Evolutionary conservation across 2,113 vertebrate genomes (phyloP).

Genomic region (Buteo buteo): DNA sequence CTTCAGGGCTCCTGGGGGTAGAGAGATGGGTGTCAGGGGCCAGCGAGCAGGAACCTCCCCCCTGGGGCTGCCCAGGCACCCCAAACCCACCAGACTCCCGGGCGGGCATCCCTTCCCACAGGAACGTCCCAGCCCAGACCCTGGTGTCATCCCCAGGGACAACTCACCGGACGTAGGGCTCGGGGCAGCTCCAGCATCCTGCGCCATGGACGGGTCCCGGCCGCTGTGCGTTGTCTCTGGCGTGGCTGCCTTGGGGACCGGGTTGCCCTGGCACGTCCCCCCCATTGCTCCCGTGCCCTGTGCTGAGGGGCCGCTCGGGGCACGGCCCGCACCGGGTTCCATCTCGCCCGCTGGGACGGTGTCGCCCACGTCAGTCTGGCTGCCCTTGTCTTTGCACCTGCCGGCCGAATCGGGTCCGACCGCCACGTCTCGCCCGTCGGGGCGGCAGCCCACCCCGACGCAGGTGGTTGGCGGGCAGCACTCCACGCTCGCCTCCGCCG

Average conservation of each 20-base stretch:
- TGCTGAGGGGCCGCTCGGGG: neutral
- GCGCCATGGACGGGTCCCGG: accelerated
- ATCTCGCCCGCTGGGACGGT: neutral
- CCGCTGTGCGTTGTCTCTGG: neutral
- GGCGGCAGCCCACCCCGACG: slow-evolving; percentile 43
- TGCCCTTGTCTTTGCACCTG: slow-evolving; percentile 23
- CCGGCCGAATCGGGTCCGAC: slow-evolving; percentile 36
- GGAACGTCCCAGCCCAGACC: neutral
- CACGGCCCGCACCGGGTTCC: accelerated
- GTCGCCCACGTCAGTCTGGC: slow-evolving; percentile 61
- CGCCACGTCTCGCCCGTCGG: slow-evolving; percentile 1
- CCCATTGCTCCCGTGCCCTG: accelerated
- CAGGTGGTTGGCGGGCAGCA: neutral
- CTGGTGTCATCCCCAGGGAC: neutral
- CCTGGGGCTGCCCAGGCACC: neutral
- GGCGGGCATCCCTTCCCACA: neutral
- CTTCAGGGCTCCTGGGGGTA: slow-evolving; percentile 81
- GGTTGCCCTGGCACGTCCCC: neutral
- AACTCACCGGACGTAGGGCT: slow-evolving; percentile 39
- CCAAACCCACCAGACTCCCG: neutral
- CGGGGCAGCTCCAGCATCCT: neutral
- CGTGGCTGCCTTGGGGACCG: accelerated
- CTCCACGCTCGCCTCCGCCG: neutral
- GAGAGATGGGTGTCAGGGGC: neutral
- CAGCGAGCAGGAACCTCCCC: neutral